Evolutionary conservation across 2,797 vertebrate species (phyloP).

Genomic region (Pangasius sanitwongsei): DNA sequence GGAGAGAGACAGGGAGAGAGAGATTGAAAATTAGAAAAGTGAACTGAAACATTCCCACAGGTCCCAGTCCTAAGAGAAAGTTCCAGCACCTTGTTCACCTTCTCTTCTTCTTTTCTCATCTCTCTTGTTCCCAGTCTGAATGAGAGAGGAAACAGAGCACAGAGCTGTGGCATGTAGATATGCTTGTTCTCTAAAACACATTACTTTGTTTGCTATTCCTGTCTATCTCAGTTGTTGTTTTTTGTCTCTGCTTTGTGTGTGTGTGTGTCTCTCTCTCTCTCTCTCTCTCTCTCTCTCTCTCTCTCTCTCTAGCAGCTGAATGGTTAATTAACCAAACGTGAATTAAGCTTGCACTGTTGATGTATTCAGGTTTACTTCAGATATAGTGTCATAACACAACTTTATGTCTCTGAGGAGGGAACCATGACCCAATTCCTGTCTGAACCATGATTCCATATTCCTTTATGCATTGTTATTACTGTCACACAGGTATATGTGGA

Average conservation of each 20-base stretch:
- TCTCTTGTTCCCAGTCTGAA: not conserved
- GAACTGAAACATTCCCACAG: constrained; percentile 31
- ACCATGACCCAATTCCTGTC: constrained; percentile 36
- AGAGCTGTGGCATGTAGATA: not conserved
- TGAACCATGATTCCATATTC: constrained; percentile 30
- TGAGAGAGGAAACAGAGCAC: not conserved
- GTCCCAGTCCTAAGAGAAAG: constrained; percentile 19
- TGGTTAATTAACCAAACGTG: constrained; percentile 34
- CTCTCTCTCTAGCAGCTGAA: not conserved
- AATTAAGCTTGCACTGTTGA: constrained; percentile 46
- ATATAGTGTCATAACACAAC: constrained; percentile 41
- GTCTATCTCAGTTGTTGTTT: not conserved
- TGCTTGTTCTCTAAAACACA: not conserved
- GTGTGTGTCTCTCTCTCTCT: not conserved
- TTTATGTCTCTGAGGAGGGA: constrained; percentile 31
- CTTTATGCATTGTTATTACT: constrained; percentile 49
- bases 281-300: not conserved
- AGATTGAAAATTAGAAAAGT: constrained; percentile 19
- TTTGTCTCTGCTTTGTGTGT: not conserved
- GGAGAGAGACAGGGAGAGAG: not conserved
- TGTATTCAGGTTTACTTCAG: constrained; percentile 38
- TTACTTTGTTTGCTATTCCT: not conserved
- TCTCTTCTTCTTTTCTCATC: constrained; percentile 1
- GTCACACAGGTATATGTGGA: constrained; percentile 40
- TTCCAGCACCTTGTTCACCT: constrained; percentile 11